A percentile compares a stretch with the other conserved stretches of the same genome.
These are phyloP conservation scores for Globicephala melas DNA, from an alignment of 2,113 vertebrate species.

Conservation along the genomic window DNA sequence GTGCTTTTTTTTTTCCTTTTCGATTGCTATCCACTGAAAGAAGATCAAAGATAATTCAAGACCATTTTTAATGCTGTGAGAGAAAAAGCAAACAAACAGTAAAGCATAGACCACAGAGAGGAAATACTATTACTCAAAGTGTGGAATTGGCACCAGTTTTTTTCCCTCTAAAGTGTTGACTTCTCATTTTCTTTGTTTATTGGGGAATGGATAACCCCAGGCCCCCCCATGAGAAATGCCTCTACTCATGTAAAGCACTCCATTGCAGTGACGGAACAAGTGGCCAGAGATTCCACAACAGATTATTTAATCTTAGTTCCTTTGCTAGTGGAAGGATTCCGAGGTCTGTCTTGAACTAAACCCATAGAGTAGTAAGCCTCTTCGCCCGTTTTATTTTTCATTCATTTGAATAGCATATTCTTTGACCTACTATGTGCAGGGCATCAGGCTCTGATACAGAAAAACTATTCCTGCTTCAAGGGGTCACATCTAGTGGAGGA, in stretches of 20 bases:
- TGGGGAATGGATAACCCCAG: neutral
- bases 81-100: neutral
- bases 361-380: neutral
- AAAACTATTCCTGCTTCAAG: neutral
- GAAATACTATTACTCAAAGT: neutral
- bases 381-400: neutral
- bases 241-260: neutral
- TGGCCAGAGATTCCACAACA: neutral
- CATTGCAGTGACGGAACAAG: too few species aligned
- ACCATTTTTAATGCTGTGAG: neutral
- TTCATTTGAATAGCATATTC: neutral
- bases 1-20: neutral
- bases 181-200: neutral
- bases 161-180: neutral
- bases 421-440: neutral
- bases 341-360: neutral
- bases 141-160: neutral
- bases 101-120: neutral
- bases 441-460: neutral
- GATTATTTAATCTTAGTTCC: neutral
- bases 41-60: neutral
- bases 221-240: neutral
- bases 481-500: neutral
- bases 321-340: neutral
- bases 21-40: neutral